Percentiles rank a stretch among this genome's conserved stretches.
These are phyloP conservation scores for Phymastichus coffea DNA, from an alignment of 1,140 invertebrate species.

Conservation along the genomic window DNA sequence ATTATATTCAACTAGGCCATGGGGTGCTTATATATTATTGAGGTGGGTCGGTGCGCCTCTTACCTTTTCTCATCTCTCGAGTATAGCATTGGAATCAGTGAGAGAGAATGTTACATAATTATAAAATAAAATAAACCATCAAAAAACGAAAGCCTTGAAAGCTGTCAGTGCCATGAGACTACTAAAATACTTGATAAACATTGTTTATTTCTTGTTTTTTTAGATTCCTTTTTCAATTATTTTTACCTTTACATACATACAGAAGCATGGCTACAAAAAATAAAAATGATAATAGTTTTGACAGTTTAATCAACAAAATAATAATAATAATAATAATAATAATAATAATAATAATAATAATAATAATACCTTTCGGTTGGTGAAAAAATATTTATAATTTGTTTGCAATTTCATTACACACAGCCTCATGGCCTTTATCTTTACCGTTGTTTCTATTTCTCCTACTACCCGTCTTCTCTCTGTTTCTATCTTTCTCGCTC, in stretches of 20 bases:
- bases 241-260: neutral
- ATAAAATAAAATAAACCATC: conserved; percentile 13
- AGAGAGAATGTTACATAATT: neutral
- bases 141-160: conserved; percentile 24
- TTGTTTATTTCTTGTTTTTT: conserved; percentile 14
- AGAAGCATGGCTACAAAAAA: conserved; percentile 14
- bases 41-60: conserved; percentile 55
- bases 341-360: too few species aligned
- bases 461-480: conserved; percentile 22
- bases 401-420: conserved; percentile 33
- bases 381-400: conserved; percentile 28
- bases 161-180: conserved; percentile 26
- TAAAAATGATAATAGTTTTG: too few species aligned
- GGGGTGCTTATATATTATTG: conserved; percentile 42
- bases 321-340: too few species aligned
- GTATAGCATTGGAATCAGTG: conserved; percentile 21
- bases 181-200: conserved; percentile 12
- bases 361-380: too few species aligned
- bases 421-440: conserved; percentile 49
- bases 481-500: too few species aligned
- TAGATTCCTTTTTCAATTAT: too few species aligned
- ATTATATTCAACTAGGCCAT: conserved; percentile 53
- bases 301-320: too few species aligned
- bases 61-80: conserved; percentile 26
- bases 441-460: conserved; percentile 27